Percentiles rank a stretch among this genome's conserved stretches.
Evolutionary conservation across 2,113 vertebrate species (phyloP).

Genomic region (Zosterops japonicus): DNA sequence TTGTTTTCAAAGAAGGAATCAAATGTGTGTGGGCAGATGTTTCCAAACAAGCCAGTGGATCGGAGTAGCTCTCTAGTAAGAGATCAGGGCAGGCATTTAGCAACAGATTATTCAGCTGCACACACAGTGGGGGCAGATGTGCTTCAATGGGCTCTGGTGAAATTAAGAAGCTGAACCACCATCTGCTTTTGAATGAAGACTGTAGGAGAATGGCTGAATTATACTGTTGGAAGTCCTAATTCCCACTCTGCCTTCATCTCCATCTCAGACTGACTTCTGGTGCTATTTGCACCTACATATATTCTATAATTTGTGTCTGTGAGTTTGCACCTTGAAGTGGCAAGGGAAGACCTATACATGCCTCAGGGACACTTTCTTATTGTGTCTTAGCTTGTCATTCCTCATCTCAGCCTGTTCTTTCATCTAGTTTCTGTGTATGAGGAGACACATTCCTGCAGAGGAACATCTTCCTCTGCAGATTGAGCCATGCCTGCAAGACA

Average conservation of each 20-base stretch:
- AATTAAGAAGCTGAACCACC: background rate
- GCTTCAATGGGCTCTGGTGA: background rate
- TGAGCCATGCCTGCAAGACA: rapidly evolving
- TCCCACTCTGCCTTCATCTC: background rate
- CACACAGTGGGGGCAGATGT: background rate
- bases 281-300: background rate
- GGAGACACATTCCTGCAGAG: background rate
- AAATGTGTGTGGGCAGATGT: background rate
- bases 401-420: background rate
- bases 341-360: background rate
- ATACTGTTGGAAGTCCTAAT: background rate
- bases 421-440: background rate
- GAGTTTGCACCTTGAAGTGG: background rate
- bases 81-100: background rate
- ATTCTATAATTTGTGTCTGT: background rate
- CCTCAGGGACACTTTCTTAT: background rate
- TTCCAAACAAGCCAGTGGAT: background rate
- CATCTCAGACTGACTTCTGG: background rate
- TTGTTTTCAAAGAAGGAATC: background rate
- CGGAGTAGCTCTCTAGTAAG: background rate
- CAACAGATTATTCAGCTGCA: background rate
- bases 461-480: background rate
- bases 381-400: background rate
- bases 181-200: background rate
- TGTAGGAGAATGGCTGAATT: background rate